These are phyloP conservation scores for Amphipyra berbera DNA, from an alignment of 2,888 invertebrate genomes.

Conservation along the genomic window DNA sequence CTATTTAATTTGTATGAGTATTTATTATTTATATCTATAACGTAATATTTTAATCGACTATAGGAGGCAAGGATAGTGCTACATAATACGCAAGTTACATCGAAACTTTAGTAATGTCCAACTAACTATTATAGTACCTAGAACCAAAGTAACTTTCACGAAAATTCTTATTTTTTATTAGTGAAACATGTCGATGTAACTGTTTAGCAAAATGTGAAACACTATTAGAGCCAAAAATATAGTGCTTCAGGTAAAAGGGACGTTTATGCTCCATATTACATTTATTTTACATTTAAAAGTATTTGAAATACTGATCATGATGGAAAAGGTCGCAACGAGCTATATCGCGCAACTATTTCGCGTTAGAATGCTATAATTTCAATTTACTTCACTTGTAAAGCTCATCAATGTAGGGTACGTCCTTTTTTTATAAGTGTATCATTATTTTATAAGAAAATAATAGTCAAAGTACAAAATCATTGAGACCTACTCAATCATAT, in stretches of 20 bases:
- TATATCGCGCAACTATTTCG: constrained; percentile 10
- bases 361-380: background rate
- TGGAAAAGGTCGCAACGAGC: constrained; percentile 28
- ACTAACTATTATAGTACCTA: constrained; percentile 21
- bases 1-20: constrained; percentile 66
- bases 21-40: constrained; percentile 60
- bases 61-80: constrained; percentile 53
- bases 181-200: constrained; percentile 42
- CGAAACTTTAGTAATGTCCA: constrained; percentile 25
- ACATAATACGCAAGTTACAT: constrained; percentile 43
- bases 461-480: constrained; percentile 46
- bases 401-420: constrained; percentile 13
- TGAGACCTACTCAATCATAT: constrained; percentile 69
- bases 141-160: constrained; percentile 14
- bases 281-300: constrained; percentile 29
- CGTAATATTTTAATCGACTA: constrained; percentile 54
- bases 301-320: constrained; percentile 29
- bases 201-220: constrained; percentile 46
- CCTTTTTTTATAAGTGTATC: constrained; percentile 30
- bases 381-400: constrained; percentile 11
- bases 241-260: constrained; percentile 34
- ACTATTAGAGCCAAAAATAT: constrained; percentile 41
- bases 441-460: constrained; percentile 40
- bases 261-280: constrained; percentile 29
- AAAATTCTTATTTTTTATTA: constrained; percentile 1